Evolutionary conservation across 2,888 invertebrate genomes (phyloP), one percentile per base, ranked within the genome.

Genomic region (Silvanus unidentatus): DNA sequence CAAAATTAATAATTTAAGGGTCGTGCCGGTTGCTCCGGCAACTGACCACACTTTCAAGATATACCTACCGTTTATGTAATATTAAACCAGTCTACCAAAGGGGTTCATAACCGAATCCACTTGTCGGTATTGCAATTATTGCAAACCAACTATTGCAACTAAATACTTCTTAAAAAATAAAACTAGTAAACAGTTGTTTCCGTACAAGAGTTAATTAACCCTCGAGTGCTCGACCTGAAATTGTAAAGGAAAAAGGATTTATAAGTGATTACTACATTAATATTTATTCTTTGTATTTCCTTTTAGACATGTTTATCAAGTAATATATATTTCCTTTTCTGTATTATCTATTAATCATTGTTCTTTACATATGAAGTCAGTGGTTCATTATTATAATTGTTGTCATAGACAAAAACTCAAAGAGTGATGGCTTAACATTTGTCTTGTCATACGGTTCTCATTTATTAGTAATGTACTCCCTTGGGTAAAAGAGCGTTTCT

Each of bases 321-420:
- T 12, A 37, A 49, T 51, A n/a, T n/a, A n/a, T n/a, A 53, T 48
- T 53, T 51, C 47, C 42, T 49, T 50, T 44, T 52, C 39, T 43
- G 44, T 46, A n/a, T n/a, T n/a, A 44, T 47, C 46, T 42, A 58
- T 59, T 57, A 53, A 55, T 59, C 57, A 59, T 59, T 53, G 48
- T 49, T 49, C 42, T 49, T 47, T 46, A 29, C 40, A 38, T 46
- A 50, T 50, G 55, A 55, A 57, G 57, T 57, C 52, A 52, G 53
- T 57, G 58, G 58, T 59, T 62, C 60, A 60, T 62, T 62, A 62
- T 60, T 62, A 59, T 62, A 62, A 62, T 62, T 62, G 60, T 59
- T 53, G 53, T 50, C 52, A 50, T 62, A 58, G 59, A 58, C 49
- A 53, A 58, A n/a, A 59, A 50, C 53, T 52, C 47, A 50, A 53